These are phyloP conservation scores for Trichogramma dendrolimi DNA, from an alignment of 2,888 invertebrate genomes.

Conservation along the genomic window DNA sequence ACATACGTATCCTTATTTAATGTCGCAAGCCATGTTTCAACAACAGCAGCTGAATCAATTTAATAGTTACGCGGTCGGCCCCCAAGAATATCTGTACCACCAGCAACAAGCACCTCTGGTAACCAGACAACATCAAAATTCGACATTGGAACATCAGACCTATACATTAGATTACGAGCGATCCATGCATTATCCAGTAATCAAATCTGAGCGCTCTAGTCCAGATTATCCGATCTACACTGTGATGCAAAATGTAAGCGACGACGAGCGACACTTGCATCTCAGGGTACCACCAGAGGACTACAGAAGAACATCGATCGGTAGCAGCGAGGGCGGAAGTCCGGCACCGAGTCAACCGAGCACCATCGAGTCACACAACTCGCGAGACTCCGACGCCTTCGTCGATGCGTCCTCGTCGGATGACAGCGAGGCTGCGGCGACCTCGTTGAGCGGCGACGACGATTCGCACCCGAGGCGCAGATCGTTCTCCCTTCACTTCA, in stretches of 20 bases:
- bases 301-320: constrained; percentile 27
- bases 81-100: too few species aligned
- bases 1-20: too few species aligned
- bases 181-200: constrained; percentile 15
- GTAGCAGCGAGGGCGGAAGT: constrained; percentile 24
- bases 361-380: constrained; percentile 1
- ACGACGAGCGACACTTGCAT: constrained; percentile 22
- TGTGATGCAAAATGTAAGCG: background rate
- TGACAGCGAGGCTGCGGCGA: constrained; percentile 40
- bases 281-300: constrained; percentile 12
- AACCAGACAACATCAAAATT: too few species aligned
- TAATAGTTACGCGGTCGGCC: too few species aligned
- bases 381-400: background rate
- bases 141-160: too few species aligned
- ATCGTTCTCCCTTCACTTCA: constrained; percentile 54
- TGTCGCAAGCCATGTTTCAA: too few species aligned
- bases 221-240: constrained; percentile 30
- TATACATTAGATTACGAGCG: too few species aligned
- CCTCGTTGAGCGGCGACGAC: constrained; percentile 28
- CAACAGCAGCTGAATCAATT: too few species aligned
- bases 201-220: constrained; percentile 32
- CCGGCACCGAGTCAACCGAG: constrained; percentile 4
- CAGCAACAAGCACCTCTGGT: too few species aligned
- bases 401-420: constrained; percentile 7
- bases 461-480: constrained; percentile 40